Base-by-base conservation (phyloP, 2,797 vertebrate species). In the Argyrosomus regius region DNA sequence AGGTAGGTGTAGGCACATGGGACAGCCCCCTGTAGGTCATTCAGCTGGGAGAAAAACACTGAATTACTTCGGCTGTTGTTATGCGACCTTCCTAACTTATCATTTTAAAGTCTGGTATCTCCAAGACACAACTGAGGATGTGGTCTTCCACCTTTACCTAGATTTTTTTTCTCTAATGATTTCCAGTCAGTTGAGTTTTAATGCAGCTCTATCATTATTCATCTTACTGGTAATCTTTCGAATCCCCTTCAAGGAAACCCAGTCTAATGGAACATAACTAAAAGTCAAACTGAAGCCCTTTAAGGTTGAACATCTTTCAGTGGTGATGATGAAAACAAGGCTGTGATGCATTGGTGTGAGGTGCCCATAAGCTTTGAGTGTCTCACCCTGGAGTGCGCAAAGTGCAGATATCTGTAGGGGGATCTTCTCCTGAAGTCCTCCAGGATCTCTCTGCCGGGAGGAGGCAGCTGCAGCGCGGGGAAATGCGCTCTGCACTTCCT, bases 1-100 rank as follows among this genome's bases (percentile, higher is more conserved):
- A 98, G 95, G 90, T 95, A 98, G 56, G 97, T 97, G 91, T 96
- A 94, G 67, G 96, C 96, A 46, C 97, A 97, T 0, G 97, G 95
- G 56, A 97, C 91, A 0, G 96, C 96, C 50, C 93, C 96, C 93
- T 97, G 96, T 16, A 96, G 88, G 81, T 96, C 93, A 28, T 96
- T 94, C 26, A 95, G 88, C 97, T 97, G 77, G 35, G 48, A 20
- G 24, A 41, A 14, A 53, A 71, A 60, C 43, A 76, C 6, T 5
- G 43, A 52, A 64, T 39, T 8, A 39, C 2, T 17, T 57, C 1
- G 8, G 41, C 14, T 74, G 48, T 49, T 22, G 4, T 16, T 28
- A 35, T 35, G 35, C 7, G 1, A 39, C 35, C 7, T 2, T 9
- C 35, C 8, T 35, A 35, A 35, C 7, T 35, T 39, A 9, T 9